phyloP scores from a whole-genome alignment of 2,888 invertebrate species.

The Phalera bucephala region DNA sequence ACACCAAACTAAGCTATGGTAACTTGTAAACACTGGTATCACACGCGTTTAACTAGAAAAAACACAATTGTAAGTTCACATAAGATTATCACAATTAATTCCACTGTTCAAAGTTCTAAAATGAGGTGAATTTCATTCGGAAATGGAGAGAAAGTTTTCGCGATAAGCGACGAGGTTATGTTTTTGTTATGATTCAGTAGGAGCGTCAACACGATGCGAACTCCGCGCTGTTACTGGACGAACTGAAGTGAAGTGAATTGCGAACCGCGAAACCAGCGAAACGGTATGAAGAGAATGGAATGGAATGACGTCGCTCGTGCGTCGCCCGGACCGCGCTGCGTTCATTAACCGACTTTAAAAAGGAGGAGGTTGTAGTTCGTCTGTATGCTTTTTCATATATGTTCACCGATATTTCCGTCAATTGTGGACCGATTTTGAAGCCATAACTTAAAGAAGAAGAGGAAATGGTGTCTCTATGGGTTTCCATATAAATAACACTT shows the following conservation, averaged over 20 bases:
- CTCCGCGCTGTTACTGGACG: constrained; percentile 58
- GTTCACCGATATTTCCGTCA: no score
- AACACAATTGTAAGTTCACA: constrained; percentile 9
- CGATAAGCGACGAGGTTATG: constrained; percentile 63
- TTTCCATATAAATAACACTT: no score
- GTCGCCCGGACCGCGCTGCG: not conserved
- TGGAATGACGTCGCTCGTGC: no score
- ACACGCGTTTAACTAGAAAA: constrained; percentile 36
- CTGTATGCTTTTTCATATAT: no score
- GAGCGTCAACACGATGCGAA: constrained; percentile 45
- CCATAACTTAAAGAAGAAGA: no score
- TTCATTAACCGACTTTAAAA: no score
- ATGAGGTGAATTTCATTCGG: constrained; percentile 12
- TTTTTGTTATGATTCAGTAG: constrained; percentile 50
- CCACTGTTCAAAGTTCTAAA: constrained; percentile 14
- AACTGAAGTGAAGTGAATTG: constrained; percentile 36
- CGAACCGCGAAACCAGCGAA: constrained; percentile 38
- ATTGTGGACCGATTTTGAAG: no score
- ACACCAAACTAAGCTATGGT: constrained; percentile 50
- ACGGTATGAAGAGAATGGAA: constrained; percentile 13
- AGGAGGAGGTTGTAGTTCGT: no score
- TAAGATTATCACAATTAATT: constrained; percentile 3
- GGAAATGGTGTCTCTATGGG: no score
- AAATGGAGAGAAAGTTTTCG: constrained; percentile 55
- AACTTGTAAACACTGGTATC: constrained; percentile 61